A percentile compares a stretch with the other conserved stretches of the same genome.
Conservation (phyloP, 2,888 invertebrate genomes). For the Aleiodes alternator region DNA sequence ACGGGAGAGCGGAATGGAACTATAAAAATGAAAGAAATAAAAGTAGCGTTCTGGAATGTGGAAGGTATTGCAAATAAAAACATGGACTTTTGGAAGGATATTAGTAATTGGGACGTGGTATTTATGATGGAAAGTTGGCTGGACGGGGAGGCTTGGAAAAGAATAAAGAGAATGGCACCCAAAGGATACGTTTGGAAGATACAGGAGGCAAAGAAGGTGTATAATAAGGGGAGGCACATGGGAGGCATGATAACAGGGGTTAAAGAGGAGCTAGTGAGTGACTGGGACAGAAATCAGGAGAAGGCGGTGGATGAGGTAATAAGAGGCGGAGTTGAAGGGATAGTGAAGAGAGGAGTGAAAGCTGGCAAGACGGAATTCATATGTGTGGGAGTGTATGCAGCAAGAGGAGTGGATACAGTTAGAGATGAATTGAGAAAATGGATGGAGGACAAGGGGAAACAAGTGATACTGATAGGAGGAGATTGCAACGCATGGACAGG, state of each 20-base stretch:
- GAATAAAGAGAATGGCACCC: constrained; percentile 8
- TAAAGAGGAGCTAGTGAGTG: not conserved
- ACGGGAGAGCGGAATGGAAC: constrained; percentile 37
- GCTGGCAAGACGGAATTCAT: no score
- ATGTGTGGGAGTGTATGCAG: no score
- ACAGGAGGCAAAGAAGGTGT: not conserved
- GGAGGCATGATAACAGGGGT: constrained; percentile 20
- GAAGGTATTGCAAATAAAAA: not conserved
- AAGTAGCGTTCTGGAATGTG: constrained; percentile 38
- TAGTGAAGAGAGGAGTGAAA: no score
- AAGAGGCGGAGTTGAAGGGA: no score
- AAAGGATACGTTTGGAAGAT: constrained; percentile 1
- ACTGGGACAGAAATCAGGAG: not conserved
- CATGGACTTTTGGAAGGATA: constrained; percentile 4
- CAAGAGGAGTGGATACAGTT: no score
- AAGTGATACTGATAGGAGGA: no score
- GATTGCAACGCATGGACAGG: no score
- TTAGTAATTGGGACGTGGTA: constrained; percentile 9
- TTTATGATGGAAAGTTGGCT: not conserved
- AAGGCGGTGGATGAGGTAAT: no score
- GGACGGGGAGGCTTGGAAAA: not conserved
- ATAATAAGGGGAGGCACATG: constrained; percentile 16
- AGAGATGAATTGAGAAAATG: no score
- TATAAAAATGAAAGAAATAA: constrained; percentile 29
- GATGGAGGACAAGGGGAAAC: no score